Percentiles rank a stretch among this genome's conserved stretches.
Conservation (phyloP, 2,888 invertebrate genomes). For the Caenorhabditis imperialis region DNA sequence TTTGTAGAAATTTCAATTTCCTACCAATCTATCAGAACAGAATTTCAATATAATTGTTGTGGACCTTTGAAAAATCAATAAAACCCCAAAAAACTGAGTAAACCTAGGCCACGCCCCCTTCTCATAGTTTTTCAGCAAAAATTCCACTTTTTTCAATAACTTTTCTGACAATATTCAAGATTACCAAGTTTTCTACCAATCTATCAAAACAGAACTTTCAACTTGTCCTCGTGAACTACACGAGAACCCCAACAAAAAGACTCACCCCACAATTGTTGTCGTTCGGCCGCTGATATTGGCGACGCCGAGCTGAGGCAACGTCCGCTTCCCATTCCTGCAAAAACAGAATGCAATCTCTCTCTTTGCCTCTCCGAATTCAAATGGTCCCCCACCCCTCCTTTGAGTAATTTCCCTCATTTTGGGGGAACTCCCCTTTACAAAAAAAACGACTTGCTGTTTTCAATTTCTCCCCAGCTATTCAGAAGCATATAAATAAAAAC, state of each 20-base stretch:
- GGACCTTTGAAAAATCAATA: background rate
- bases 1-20: no score
- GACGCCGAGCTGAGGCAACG: conserved; percentile 60
- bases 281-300: conserved; percentile 60
- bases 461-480: no score
- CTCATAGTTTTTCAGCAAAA: no score
- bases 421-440: background rate
- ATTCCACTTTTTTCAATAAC: no score
- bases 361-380: no score
- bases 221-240: background rate
- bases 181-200: no score
- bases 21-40: background rate
- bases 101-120: no score
- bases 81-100: no score
- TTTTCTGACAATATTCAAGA: no score
- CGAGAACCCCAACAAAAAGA: background rate
- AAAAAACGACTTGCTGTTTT: background rate
- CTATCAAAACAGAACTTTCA: background rate
- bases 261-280: conserved; percentile 60
- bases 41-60: background rate
- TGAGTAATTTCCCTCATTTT: conserved; percentile 6
- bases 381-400: background rate
- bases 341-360: no score
- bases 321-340: conserved; percentile 56
- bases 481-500: no score